phyloP scores from a whole-genome alignment of 2,888 invertebrate genomes.

The Polia nebulosa region DNA sequence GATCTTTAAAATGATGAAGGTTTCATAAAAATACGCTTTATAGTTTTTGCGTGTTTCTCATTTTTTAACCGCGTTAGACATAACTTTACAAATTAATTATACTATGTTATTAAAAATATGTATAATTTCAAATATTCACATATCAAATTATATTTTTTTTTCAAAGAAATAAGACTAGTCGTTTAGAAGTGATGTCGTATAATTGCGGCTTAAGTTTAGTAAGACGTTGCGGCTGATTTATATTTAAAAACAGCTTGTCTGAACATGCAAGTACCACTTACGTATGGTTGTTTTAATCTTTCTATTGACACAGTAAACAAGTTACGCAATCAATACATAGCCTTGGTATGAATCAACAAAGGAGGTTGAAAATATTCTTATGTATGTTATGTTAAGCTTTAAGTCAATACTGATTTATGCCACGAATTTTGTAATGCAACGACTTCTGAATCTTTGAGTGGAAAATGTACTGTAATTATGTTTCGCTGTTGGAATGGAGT shows the following conservation, averaged over 20 bases:
- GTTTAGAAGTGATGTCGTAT: no score
- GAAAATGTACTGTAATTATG: background rate
- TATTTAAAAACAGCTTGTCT: constrained; percentile 58
- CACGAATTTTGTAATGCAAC: constrained; percentile 12
- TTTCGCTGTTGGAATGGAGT: background rate
- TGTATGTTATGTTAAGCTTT: constrained; percentile 33
- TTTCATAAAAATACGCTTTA: no score
- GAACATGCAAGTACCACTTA: constrained; percentile 49
- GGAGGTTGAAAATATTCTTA: constrained; percentile 41
- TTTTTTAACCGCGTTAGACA: no score
- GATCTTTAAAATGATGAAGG: no score
- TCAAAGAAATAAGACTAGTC: no score
- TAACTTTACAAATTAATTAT: no score
- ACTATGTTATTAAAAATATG: no score
- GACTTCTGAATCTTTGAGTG: background rate
- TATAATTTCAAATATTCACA: no score
- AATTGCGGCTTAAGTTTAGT: no score
- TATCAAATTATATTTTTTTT: no score
- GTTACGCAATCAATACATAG: constrained; percentile 67
- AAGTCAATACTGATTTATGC: constrained; percentile 24
- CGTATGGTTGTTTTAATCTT: constrained; percentile 63
- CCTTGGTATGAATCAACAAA: constrained; percentile 60
- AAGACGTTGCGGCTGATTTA: constrained; percentile 43
- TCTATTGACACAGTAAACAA: constrained; percentile 74
- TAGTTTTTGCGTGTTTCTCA: no score